Evolutionary conservation across 1,140 invertebrate species (phyloP).

Genomic region (Schlechtendalia chinensis): DNA sequence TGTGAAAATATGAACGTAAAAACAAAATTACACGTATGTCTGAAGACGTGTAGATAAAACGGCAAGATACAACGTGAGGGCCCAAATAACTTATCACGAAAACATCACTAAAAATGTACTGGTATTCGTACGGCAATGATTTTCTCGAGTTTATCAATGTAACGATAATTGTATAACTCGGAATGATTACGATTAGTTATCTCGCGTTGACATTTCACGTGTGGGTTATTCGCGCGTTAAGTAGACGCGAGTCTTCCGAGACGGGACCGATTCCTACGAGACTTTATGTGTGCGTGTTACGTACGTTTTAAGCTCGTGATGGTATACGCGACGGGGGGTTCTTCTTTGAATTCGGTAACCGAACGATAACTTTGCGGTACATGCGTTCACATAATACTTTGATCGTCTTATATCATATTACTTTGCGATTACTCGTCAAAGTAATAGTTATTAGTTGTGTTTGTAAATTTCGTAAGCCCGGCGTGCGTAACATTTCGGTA

Average conservation of each 20-base stretch:
- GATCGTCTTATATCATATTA: constrained; percentile 27
- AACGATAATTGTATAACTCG: not conserved
- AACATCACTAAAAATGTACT: constrained; percentile 7
- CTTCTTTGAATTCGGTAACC: constrained; percentile 19
- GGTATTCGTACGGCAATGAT: not conserved
- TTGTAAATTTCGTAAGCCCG: constrained; percentile 20
- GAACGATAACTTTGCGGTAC: constrained; percentile 14
- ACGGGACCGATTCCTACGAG: constrained; percentile 4
- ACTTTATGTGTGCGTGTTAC: not conserved
- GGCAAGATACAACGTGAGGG: not conserved
- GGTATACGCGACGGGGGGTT: not conserved
- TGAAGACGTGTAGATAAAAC: not conserved
- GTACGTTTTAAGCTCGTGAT: not conserved
- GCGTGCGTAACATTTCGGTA: not conserved
- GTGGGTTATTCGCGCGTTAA: not conserved
- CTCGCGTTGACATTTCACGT: not conserved
- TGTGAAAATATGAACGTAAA: not conserved
- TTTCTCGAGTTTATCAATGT: not conserved
- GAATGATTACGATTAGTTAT: not conserved
- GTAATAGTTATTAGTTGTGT: constrained; percentile 22
- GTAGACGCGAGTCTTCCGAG: not conserved
- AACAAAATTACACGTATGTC: not conserved
- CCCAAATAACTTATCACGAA: not conserved
- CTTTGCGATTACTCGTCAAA: constrained; percentile 28
- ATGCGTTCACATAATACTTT: constrained; percentile 28